These are phyloP conservation scores for Drosophila glabriapex DNA, from an alignment of 2,888 invertebrate species.

Conservation along the genomic window DNA sequence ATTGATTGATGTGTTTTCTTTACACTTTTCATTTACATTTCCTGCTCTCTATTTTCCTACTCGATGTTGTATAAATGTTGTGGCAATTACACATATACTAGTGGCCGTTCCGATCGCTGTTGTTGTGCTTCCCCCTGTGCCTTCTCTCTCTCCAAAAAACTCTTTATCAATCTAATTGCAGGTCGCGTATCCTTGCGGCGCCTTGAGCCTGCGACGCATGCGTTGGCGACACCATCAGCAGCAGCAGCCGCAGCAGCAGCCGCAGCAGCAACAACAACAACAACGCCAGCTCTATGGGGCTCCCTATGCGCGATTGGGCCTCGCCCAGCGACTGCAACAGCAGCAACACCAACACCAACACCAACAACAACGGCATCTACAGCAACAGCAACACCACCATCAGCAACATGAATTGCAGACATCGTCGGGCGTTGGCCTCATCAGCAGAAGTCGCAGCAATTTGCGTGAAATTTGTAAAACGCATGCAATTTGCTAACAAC, in stretches of 20 bases:
- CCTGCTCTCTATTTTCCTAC: constrained; percentile 39
- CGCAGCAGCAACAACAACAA: constrained; percentile 31
- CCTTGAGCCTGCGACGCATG: constrained; percentile 63
- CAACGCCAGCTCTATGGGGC: constrained; percentile 30
- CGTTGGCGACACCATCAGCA: constrained; percentile 60
- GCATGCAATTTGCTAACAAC: constrained; percentile 71
- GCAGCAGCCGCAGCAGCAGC: constrained; percentile 25
- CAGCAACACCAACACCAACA: constrained; percentile 34
- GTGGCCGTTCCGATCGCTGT: constrained; percentile 31
- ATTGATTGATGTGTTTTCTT: constrained; percentile 56
- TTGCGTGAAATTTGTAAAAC: constrained; percentile 66
- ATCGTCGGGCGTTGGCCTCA: constrained; percentile 43
- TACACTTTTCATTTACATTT: constrained; percentile 26
- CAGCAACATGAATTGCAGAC: constrained; percentile 42
- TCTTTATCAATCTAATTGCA: constrained; percentile 60
- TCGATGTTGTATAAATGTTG: constrained; percentile 54
- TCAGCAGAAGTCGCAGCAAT: constrained; percentile 55
- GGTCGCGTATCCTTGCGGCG: constrained; percentile 66
- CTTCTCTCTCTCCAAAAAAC: constrained; percentile 47
- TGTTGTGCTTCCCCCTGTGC: constrained; percentile 42
- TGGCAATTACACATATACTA: constrained; percentile 16
- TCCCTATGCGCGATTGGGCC: constrained; percentile 19
- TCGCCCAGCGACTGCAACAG: constrained; percentile 36
- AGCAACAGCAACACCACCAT: constrained; percentile 38
- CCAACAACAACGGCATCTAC: constrained; percentile 38